Base-by-base conservation (phyloP, 2,888 invertebrate species). In the Xanthorhoe spadicearia region DNA sequence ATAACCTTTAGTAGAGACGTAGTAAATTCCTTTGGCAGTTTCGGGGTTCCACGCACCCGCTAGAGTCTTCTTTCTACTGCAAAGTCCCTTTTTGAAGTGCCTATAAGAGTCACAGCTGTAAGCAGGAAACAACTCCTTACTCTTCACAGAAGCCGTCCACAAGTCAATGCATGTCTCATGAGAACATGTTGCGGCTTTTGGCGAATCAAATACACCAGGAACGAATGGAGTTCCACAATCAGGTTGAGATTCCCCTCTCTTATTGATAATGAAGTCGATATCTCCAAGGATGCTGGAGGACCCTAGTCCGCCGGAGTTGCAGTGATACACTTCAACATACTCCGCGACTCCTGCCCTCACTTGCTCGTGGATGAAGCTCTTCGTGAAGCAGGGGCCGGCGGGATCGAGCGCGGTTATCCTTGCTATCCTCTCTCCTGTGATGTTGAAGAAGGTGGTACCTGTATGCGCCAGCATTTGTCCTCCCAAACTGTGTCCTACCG, bases 191-290 rank as follows among this genome's bases (percentile, higher is more conserved):
- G 88, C 87, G 10, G 86, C 84, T 74, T 83, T 84, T 0, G 84
- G 68, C 0, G 85, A 84, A 56, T 83, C 84, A 2, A 82, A 81
- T 9, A 86, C 72, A 2, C 83, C 84, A 35, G 87, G 86, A 15
- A 87, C 66, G 2, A 82, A 70, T 0, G 86, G 84, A 0, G 85
- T 84, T 0, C 76, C 82, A 70, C 94, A 94, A 9, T 93, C 88
- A 0, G 94, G 94, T 76, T 95, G 94, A 0, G 83, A 75, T n/a
- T 71, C 73, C 0, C 93, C 94, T n/a, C 88, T 88, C 73, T 91
- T 93, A 74, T 94, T 94, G 1, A 91, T 84, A 71, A 86, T 92
- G 73, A 93, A 92, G 77, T 94, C 93, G 2, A 85, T 82, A 59
- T 89, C 88, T 5, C 92, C 93, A 10, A 90, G 74, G 2, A 86